These are phyloP conservation scores for Emberiza fucata DNA, from an alignment of 2,113 vertebrate genomes.

Conservation along the genomic window DNA sequence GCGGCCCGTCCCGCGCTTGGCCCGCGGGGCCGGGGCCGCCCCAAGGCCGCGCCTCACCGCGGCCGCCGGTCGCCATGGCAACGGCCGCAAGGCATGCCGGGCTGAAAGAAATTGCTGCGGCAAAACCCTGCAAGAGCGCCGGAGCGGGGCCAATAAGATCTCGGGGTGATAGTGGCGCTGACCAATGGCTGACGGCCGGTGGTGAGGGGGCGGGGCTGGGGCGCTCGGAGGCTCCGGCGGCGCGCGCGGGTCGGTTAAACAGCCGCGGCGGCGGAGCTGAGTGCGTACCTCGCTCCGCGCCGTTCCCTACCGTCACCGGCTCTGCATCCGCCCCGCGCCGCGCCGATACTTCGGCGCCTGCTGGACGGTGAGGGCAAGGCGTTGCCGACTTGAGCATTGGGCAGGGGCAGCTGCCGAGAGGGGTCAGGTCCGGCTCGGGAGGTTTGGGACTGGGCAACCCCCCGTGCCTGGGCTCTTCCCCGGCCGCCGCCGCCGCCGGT, in stretches of 20 bases:
- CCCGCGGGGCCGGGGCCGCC: neutral
- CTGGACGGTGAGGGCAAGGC: neutral
- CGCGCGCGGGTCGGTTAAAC: conserved; percentile 48
- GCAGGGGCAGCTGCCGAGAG: neutral
- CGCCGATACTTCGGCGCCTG: neutral
- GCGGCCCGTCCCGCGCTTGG: fast-evolving
- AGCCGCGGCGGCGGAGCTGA: neutral
- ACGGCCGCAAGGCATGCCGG: conserved; percentile 69
- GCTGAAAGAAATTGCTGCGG: conserved; percentile 74
- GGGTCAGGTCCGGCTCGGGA: fast-evolving
- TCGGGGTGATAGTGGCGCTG: neutral
- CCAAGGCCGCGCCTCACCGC: fast-evolving
- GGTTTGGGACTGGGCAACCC: neutral
- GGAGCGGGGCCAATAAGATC: neutral
- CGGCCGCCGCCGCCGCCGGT: too few species aligned
- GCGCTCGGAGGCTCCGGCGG: neutral
- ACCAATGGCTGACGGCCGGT: neutral
- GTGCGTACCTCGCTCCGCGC: fast-evolving
- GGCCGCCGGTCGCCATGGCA: neutral
- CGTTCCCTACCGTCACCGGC: neutral
- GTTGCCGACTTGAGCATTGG: fast-evolving
- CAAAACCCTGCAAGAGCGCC: conserved; percentile 42
- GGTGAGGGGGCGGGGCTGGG: neutral
- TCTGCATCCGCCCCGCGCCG: neutral
- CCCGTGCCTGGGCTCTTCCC: neutral